Evolutionary conservation across 2,888 invertebrate species (phyloP), one percentile per base, ranked within the genome.

Genomic region (Philopedon plagiatum): DNA sequence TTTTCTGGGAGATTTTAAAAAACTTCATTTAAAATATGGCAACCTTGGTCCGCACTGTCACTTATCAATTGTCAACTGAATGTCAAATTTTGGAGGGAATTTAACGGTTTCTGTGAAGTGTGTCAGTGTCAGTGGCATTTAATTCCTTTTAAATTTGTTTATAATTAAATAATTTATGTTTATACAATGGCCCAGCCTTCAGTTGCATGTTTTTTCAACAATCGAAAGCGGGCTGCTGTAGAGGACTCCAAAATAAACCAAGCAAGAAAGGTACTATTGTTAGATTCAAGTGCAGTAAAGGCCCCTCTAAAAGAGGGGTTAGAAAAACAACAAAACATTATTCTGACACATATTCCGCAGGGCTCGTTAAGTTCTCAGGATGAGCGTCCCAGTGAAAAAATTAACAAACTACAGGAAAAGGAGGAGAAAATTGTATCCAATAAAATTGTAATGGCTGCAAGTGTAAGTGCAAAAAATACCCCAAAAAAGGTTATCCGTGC

Each of bases 101-200:
- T 70, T 77, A 80, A 80, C 80, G 76, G 80, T 77, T 76, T 74
- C 46, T 26, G 66, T 66, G 66, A 44, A n/a, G 18, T 54, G 39
- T 62, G 18, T 41, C 18, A 37, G 39, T 64, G 21, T 46, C 23
- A 15, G 29, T 57, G 29, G 41, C 57, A 67, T 67, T 67, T 60
- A 78, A 78, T 60, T 76, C 80, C 78, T 77, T 81, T 80, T 80
- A 80, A 81, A 76, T 77, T 78, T 78, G 76, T 79, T 79, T 78
- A 77, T 76, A 72, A 72, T 77, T 76, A 57, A 57, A 57, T 21
- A 61, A 56, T 62, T 74, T 61, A 34, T 69, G 65, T 62, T 37
- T 75, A 60, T 63, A 82, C 79, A 81, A 94, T 94, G 94, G 90
- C 93, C 76, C 94, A 94, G 85, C 91, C 92, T 79, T 91, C 92